These are phyloP conservation scores for Eulithis testata DNA, from an alignment of 2,888 invertebrate genomes.

Conservation along the genomic window DNA sequence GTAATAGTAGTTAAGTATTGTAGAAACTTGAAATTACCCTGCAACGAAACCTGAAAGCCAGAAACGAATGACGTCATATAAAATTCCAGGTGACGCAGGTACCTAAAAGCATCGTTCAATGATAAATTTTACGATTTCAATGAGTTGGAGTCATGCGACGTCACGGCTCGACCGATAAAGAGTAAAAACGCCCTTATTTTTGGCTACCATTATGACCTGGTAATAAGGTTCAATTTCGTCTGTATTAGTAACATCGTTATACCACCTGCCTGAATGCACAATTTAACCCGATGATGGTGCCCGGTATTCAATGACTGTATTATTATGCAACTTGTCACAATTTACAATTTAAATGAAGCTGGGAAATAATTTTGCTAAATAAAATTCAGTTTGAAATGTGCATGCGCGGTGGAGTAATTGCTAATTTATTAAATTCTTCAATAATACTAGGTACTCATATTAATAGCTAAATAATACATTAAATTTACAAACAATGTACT, in stretches of 20 bases:
- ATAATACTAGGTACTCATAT: not conserved
- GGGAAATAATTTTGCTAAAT: conserved; percentile 19
- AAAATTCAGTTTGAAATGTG: conserved; percentile 8
- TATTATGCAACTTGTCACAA: conserved; percentile 38
- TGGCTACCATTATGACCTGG: not conserved
- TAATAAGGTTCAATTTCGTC: conserved; percentile 15
- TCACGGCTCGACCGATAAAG: conserved; percentile 24
- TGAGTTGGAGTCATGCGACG: conserved; percentile 28
- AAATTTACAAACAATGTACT: not conserved
- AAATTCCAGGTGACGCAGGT: not conserved
- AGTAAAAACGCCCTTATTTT: conserved; percentile 7
- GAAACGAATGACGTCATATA: not conserved
- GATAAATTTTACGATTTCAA: conserved; percentile 27
- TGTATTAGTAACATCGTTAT: conserved; percentile 4
- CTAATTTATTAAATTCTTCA: conserved; percentile 9
- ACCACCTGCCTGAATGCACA: conserved; percentile 32
- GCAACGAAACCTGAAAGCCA: no score
- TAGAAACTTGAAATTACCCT: no score
- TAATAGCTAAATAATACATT: not conserved
- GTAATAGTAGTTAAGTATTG: no score
- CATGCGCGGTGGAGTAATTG: conserved; percentile 8
- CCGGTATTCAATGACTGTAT: conserved; percentile 33
- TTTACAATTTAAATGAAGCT: conserved; percentile 33
- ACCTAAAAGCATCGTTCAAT: conserved; percentile 6
- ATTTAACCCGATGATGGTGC: conserved; percentile 29